These are phyloP conservation scores for Danio kyathit DNA, from an alignment of 2,797 vertebrate genomes.

Conservation along the genomic window DNA sequence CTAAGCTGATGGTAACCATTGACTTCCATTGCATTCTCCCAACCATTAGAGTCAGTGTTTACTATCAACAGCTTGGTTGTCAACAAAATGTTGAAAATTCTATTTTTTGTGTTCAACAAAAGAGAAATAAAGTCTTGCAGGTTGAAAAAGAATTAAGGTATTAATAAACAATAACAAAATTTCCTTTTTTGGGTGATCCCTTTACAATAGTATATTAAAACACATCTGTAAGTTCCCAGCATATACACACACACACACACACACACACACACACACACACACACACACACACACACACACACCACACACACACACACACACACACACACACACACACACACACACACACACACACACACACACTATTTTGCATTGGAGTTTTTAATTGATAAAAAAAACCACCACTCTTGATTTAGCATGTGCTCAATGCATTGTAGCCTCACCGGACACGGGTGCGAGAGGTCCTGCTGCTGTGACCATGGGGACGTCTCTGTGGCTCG, in stretches of 20 bases:
- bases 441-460: conserved; percentile 47
- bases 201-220: too few relatives aligned
- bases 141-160: too few relatives aligned
- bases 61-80: too few relatives aligned
- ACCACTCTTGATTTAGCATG: not conserved
- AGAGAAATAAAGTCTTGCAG: too few relatives aligned
- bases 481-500: conserved; percentile 69
- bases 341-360: not conserved
- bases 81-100: too few relatives aligned
- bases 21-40: too few relatives aligned
- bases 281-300: not conserved
- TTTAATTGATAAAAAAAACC: not conserved
- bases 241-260: not conserved
- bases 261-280: not conserved
- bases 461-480: conserved; percentile 40
- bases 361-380: not conserved
- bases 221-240: too few relatives aligned
- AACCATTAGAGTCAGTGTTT: too few relatives aligned
- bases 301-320: not conserved
- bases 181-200: too few relatives aligned
- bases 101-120: too few relatives aligned
- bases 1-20: too few relatives aligned
- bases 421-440: conserved; percentile 44
- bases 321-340: not conserved
- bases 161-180: too few relatives aligned